Evolutionary conservation across 2,113 vertebrate species (phyloP), one percentile per base, ranked within the genome.

Genomic region (Reinhardtius hippoglossoides): DNA sequence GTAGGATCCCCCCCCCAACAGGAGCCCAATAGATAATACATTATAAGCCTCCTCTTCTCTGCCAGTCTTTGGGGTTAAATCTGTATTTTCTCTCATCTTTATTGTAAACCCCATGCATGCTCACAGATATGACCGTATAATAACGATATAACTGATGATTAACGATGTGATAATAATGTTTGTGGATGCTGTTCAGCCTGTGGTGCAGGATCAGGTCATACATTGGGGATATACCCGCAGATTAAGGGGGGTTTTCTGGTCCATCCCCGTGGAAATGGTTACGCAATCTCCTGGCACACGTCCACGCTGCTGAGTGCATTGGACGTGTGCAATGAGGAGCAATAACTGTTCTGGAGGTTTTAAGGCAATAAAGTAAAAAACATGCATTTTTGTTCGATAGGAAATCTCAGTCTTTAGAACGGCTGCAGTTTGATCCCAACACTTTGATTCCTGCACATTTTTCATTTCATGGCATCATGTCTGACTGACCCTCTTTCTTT

Each of bases 161-260:
- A 6, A 35, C n/a, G 58, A 27, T 60, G 5, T 20, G 8, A 3
- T 59, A 7, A 27, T 31, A 9, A 20, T 61, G 7, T 21, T 24
- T n/a, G 3, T 13, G 9, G 24, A 14, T 23, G 21, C 13, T 56
- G 59, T 44, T 31, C 6, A 31, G 31, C 31, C 31, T 54, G 78
- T 61, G 77, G 26, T 42, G 80, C 78, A 70, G 69, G n/a, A 23
- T 67, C 52, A 0, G 10, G 54, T 52, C 50, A 10, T 50, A 20
- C 0, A 50, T 7, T 67, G 6, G 85, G 86, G 86, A 65, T 54
- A 73, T 79, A 70, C 84, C 48, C 57, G 71, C 67, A 24, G 9
- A 26, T 1, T 16, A 1, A 10, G 37, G 48, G 69, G 82, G 70
- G 66, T 72, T 82, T 84, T 87, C 88, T 82, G 79, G 8, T 54